Percentiles rank a stretch among this genome's conserved stretches.
These are phyloP conservation scores for Trachelus troglodyta DNA, from an alignment of 2,888 invertebrate genomes.

Conservation along the genomic window DNA sequence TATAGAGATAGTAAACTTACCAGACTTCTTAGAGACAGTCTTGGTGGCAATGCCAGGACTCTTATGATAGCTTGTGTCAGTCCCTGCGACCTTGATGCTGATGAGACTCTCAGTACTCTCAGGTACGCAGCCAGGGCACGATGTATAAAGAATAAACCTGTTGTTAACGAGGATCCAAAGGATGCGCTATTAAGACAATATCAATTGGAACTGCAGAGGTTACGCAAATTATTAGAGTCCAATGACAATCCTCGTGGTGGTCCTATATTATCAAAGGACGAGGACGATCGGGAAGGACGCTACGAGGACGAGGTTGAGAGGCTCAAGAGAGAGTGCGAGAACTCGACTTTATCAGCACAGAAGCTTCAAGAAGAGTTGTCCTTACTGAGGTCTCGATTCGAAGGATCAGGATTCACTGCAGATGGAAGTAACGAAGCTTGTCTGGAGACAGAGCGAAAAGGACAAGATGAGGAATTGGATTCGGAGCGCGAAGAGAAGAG, in stretches of 20 bases:
- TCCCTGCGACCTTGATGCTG: slow-evolving; percentile 84
- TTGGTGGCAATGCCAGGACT: slow-evolving; percentile 90
- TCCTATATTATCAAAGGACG: slow-evolving; percentile 15
- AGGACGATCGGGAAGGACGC: slow-evolving; percentile 18
- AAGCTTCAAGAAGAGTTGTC: slow-evolving; percentile 52
- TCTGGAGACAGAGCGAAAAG: background rate
- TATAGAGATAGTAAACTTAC: slow-evolving; percentile 86
- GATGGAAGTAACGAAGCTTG: background rate
- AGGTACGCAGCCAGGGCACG: slow-evolving; percentile 88
- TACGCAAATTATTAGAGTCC: slow-evolving; percentile 72
- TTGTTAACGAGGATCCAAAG: slow-evolving; percentile 91
- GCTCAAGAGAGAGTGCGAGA: slow-evolving; percentile 49
- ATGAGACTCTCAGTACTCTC: slow-evolving; percentile 85
- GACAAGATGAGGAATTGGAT: slow-evolving; percentile 27
- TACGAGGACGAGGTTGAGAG: slow-evolving; percentile 48
- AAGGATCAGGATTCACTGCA: slow-evolving; percentile 6
- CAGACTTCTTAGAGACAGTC: slow-evolving; percentile 80
- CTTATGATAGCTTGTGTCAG: slow-evolving; percentile 89
- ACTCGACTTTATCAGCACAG: slow-evolving; percentile 55
- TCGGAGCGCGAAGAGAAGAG: slow-evolving; percentile 51
- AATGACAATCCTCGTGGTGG: slow-evolving; percentile 34
- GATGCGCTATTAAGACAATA: slow-evolving; percentile 87
- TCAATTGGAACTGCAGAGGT: slow-evolving; percentile 83
- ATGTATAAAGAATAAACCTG: slow-evolving; percentile 87
- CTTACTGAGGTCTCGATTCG: slow-evolving; percentile 41